Evolutionary conservation across 1,140 invertebrate genomes (phyloP).

Genomic region (Solenopsis fugax): DNA sequence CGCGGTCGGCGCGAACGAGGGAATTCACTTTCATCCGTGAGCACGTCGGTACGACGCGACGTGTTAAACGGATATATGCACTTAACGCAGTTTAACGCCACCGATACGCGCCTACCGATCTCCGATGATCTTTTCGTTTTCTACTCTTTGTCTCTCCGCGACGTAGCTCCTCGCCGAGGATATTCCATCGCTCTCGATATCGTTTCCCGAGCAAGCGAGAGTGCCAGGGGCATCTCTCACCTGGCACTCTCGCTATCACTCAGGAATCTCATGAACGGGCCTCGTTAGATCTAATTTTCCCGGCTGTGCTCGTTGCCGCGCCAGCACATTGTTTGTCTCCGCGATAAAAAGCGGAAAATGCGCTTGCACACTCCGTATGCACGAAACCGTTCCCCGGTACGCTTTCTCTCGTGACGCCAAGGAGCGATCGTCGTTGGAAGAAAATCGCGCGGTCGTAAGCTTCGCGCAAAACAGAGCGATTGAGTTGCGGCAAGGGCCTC

Average conservation of each 20-base stretch:
- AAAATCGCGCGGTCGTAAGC: slow-evolving; percentile 45
- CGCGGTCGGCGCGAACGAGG: not conserved
- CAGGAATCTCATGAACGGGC: not conserved
- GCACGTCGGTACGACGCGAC: slow-evolving; percentile 9
- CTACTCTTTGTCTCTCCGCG: not conserved
- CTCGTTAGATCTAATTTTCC: slow-evolving; percentile 35
- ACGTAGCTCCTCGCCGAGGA: not conserved
- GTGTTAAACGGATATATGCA: slow-evolving; percentile 47
- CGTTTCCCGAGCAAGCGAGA: not conserved
- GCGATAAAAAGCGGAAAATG: slow-evolving; percentile 56
- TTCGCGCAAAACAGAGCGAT: slow-evolving; percentile 39
- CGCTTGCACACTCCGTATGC: slow-evolving; percentile 7
- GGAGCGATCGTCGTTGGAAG: not conserved
- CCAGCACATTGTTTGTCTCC: slow-evolving; percentile 13
- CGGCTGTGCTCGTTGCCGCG: not conserved
- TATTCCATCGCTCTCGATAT: slow-evolving; percentile 3
- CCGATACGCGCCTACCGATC: not conserved
- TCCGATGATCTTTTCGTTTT: not conserved
- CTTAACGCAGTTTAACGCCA: slow-evolving; percentile 54
- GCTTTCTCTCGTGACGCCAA: slow-evolving; percentile 27
- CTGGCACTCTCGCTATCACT: slow-evolving; percentile 33
- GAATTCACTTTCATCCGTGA: slow-evolving; percentile 73
- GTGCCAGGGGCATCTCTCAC: not conserved
- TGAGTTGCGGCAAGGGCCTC: not conserved
- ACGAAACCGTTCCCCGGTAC: not conserved